A percentile compares a stretch with the other conserved stretches of the same genome.
These are phyloP conservation scores for Aphyosemion australe DNA, from an alignment of 2,113 vertebrate genomes.

Conservation along the genomic window DNA sequence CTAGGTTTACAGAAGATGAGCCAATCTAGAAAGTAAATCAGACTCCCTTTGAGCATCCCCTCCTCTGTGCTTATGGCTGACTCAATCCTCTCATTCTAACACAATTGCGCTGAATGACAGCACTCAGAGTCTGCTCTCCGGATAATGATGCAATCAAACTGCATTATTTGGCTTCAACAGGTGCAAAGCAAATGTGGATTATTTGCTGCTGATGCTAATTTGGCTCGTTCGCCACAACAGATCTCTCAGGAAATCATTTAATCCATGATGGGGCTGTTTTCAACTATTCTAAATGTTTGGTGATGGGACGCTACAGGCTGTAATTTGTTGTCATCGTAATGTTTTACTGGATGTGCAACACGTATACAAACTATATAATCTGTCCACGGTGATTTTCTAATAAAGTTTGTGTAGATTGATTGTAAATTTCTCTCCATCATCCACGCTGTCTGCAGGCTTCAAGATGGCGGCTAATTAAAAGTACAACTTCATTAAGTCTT, in stretches of 20 bases:
- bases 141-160: constrained; percentile 77
- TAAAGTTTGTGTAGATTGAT: neutral
- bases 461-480: constrained; percentile 55
- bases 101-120: constrained; percentile 67
- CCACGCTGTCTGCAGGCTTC: constrained; percentile 15
- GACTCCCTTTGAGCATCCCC: constrained; percentile 27
- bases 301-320: constrained; percentile 29
- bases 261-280: constrained; percentile 24
- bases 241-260: constrained; percentile 49
- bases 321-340: constrained; percentile 25
- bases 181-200: constrained; percentile 53
- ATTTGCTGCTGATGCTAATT: constrained; percentile 60
- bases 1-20: constrained; percentile 5
- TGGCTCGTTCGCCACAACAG: constrained; percentile 40
- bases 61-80: constrained; percentile 39
- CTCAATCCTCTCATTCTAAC: constrained; percentile 49
- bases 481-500: constrained; percentile 52
- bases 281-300: constrained; percentile 27
- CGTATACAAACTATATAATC: constrained; percentile 6
- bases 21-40: constrained; percentile 38
- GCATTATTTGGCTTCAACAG: constrained; percentile 74
- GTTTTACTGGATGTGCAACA: neutral
- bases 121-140: constrained; percentile 44
- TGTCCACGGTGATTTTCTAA: neutral
- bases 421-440: constrained; percentile 1